phyloP scores from a whole-genome alignment of 1,140 invertebrate species.

The Pogonus chalceus region DNA sequence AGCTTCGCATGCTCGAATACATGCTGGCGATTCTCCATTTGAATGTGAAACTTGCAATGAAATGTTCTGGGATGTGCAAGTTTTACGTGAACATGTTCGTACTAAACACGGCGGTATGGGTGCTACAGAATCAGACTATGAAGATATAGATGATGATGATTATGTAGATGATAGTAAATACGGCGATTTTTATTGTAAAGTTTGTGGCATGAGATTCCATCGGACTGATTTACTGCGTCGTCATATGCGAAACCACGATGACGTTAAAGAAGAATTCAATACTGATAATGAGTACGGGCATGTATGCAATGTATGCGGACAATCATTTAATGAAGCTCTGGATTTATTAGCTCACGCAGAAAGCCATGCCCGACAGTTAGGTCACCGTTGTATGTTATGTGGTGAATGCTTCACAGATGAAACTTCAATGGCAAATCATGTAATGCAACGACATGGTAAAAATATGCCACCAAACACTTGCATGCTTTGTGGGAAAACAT shows the following conservation, averaged over 20 bases:
- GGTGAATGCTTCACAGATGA: slow-evolving; percentile 50
- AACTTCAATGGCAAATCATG: slow-evolving; percentile 44
- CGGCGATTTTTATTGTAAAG: slow-evolving; percentile 62
- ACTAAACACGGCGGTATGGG: slow-evolving; percentile 34
- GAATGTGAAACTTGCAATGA: slow-evolving; percentile 67
- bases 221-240: slow-evolving; percentile 59
- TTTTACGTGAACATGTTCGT: slow-evolving; percentile 54
- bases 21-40: slow-evolving; percentile 62
- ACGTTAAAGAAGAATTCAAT: slow-evolving; percentile 24
- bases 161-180: slow-evolving; percentile 53
- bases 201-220: slow-evolving; percentile 65
- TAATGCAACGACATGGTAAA: slow-evolving; percentile 42
- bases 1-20: slow-evolving; percentile 57
- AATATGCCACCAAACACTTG: slow-evolving; percentile 49
- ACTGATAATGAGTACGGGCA: slow-evolving; percentile 37
- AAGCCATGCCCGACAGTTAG: slow-evolving; percentile 50
- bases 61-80: slow-evolving; percentile 63
- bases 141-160: slow-evolving; percentile 43
- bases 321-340: slow-evolving; percentile 59
- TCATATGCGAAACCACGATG: slow-evolving; percentile 47
- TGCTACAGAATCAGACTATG: slow-evolving; percentile 37
- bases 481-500: slow-evolving; percentile 48
- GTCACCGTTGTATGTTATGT: slow-evolving; percentile 51
- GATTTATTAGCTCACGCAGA: slow-evolving; percentile 67
- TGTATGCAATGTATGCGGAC: slow-evolving; percentile 64